Conservation (phyloP, 2,888 invertebrate species). For the Andrena chrysosceles region DNA sequence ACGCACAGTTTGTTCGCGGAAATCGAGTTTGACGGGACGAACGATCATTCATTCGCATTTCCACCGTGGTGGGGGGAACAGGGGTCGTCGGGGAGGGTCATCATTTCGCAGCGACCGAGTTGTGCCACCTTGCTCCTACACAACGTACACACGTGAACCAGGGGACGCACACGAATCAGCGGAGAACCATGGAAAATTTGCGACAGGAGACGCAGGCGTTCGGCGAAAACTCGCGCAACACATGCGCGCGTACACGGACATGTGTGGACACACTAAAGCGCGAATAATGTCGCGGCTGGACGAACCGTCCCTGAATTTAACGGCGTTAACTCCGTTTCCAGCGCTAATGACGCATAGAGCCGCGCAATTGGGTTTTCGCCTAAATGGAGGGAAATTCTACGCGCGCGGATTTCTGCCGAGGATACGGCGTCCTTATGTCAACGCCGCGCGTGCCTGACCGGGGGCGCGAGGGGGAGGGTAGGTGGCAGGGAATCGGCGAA, state of each 20-base stretch:
- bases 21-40: slow-evolving; percentile 69
- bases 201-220: neutral
- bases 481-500: slow-evolving; percentile 35
- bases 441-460: slow-evolving; percentile 31
- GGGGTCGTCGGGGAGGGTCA: slow-evolving; percentile 39
- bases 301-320: slow-evolving; percentile 75
- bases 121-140: slow-evolving; percentile 4
- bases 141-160: slow-evolving; percentile 8
- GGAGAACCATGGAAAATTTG: slow-evolving; percentile 22
- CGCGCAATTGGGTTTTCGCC: slow-evolving; percentile 78
- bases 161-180: slow-evolving; percentile 12
- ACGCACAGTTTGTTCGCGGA: slow-evolving; percentile 46
- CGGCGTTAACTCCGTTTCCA: slow-evolving; percentile 79
- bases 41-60: slow-evolving; percentile 72
- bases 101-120: slow-evolving; percentile 42
- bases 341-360: slow-evolving; percentile 81
- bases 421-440: slow-evolving; percentile 66
- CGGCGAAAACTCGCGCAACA: no score
- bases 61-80: slow-evolving; percentile 36
- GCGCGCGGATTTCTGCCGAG: slow-evolving; percentile 64
- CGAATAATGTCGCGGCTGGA: slow-evolving; percentile 77
- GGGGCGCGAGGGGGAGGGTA: neutral
- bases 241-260: neutral
- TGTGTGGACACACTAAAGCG: slow-evolving; percentile 53
- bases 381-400: slow-evolving; percentile 65